phyloP scores from a whole-genome alignment of 2,113 vertebrate genomes.

The Eolophus roseicapilla region DNA sequence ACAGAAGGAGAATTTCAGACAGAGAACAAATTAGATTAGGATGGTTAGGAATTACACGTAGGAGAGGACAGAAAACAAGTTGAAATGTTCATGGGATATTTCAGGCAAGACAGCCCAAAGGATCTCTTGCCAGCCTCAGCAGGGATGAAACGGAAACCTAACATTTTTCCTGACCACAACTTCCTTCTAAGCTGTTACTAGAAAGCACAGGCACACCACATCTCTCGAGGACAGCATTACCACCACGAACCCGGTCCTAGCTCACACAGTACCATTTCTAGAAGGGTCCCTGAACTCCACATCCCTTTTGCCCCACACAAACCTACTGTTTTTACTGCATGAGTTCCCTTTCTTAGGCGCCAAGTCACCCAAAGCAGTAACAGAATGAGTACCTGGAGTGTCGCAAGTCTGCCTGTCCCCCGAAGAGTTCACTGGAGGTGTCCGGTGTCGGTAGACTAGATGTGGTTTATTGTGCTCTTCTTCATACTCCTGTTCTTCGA shows the following conservation, averaged over 20 bases:
- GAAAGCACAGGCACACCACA: background rate
- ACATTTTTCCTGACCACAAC: background rate
- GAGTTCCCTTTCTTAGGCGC: background rate
- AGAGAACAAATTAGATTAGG: background rate
- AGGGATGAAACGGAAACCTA: background rate
- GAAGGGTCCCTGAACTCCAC: background rate
- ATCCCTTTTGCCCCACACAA: background rate
- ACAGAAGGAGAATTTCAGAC: background rate
- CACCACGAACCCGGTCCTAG: background rate
- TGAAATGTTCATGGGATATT: background rate
- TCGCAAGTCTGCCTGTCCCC: slow-evolving; percentile 77
- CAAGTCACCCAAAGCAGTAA: background rate
- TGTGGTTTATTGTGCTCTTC: slow-evolving; percentile 97
- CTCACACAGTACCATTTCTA: background rate
- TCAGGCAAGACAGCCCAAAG: background rate
- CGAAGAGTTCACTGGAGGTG: slow-evolving; percentile 67
- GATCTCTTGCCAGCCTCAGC: background rate
- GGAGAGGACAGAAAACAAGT: background rate
- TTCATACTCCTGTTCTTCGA: slow-evolving; percentile 85
- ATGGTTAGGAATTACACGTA: background rate
- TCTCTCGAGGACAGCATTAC: background rate
- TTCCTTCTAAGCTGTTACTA: background rate
- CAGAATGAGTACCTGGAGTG: slow-evolving; percentile 83
- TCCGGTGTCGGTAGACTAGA: slow-evolving; percentile 86
- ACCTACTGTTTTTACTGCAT: background rate